phyloP scores from a whole-genome alignment of 2,113 vertebrate species.

The Corvus cornix region DNA sequence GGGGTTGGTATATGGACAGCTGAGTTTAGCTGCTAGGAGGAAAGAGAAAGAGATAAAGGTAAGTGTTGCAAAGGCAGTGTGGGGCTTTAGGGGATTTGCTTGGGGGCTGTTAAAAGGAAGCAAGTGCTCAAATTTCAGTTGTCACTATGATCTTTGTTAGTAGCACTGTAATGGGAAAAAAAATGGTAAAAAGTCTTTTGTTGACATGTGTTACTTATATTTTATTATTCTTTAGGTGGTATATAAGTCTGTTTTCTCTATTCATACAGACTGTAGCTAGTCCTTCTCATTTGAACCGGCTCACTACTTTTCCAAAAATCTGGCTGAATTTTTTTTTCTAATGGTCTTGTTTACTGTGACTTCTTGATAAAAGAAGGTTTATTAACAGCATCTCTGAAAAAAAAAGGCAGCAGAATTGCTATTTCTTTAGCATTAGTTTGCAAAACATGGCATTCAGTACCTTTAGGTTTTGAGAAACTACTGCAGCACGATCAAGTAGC shows the following conservation, averaged over 20 bases:
- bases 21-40: not conserved
- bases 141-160: not conserved
- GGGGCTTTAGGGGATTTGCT: not conserved
- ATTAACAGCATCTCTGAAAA: not conserved
- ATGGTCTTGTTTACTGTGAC: not conserved
- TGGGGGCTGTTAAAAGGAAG: not conserved
- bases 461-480: not conserved
- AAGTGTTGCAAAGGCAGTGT: rapidly evolving
- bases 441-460: not conserved
- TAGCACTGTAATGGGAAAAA: not conserved
- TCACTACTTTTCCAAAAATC: not conserved
- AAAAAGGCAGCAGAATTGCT: not conserved
- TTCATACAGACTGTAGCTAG: not conserved
- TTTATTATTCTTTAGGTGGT: not conserved
- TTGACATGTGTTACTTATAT: not conserved
- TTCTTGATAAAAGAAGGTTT: not conserved
- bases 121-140: not conserved
- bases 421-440: not conserved
- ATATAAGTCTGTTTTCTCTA: rapidly evolving
- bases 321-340: not conserved
- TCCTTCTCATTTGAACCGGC: not conserved
- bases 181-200: not conserved
- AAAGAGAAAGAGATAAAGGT: not conserved
- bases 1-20: rapidly evolving
- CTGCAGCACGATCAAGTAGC: not conserved